phyloP scores from a whole-genome alignment of 2,888 invertebrate genomes.

The Caradrina clavipalpis region DNA sequence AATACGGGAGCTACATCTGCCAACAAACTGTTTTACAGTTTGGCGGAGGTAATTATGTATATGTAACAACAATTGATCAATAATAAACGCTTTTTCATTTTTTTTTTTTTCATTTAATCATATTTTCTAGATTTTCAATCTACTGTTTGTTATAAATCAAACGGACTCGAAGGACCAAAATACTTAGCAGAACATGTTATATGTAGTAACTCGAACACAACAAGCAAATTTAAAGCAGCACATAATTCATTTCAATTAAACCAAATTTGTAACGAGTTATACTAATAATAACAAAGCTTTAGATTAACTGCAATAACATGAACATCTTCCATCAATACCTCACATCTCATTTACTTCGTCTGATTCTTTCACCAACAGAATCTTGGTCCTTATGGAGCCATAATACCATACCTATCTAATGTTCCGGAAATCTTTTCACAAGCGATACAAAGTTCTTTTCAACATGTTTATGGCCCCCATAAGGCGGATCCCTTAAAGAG shows the following conservation, averaged over 20 bases:
- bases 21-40: too few species aligned
- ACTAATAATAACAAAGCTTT: not conserved
- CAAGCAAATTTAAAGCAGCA: too few species aligned
- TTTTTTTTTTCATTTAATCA: too few species aligned
- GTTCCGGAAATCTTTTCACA: conserved; percentile 62
- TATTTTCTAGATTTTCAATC: too few species aligned
- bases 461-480: conserved; percentile 48
- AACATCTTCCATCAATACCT: conserved; percentile 7
- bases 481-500: conserved; percentile 33
- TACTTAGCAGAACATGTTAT: too few species aligned
- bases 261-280: not conserved
- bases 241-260: not conserved
- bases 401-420: conserved; percentile 45
- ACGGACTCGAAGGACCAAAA: too few species aligned
- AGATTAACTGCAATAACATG: conserved; percentile 1
- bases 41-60: too few species aligned
- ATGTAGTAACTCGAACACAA: too few species aligned
- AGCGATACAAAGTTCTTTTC: conserved; percentile 54
- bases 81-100: too few species aligned
- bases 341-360: conserved; percentile 13
- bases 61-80: too few species aligned
- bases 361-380: conserved; percentile 12
- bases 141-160: too few species aligned
- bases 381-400: conserved; percentile 1
- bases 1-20: too few species aligned